These are phyloP conservation scores for Champsocephalus gunnari DNA, from an alignment of 2,797 vertebrate genomes.

Conservation along the genomic window DNA sequence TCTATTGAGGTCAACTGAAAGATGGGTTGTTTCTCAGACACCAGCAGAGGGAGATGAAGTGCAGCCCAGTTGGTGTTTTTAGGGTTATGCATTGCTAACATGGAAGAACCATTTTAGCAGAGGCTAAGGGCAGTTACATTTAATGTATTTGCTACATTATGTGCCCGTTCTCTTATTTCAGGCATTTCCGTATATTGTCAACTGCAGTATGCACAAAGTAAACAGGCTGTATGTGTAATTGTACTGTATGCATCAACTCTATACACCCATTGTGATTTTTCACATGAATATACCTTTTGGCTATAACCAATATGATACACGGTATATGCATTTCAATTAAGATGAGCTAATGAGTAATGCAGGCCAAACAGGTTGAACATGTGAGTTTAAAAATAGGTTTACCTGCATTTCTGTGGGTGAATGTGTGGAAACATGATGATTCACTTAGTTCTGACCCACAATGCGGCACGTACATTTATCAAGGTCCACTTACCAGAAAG, in stretches of 20 bases:
- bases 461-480: too few relatives aligned
- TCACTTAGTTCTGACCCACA: neutral
- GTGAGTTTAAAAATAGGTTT: neutral
- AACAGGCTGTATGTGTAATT: neutral
- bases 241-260: neutral
- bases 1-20: neutral
- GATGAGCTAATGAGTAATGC: neutral
- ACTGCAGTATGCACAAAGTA: neutral
- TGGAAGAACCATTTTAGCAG: neutral
- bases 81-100: neutral
- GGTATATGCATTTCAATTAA: neutral
- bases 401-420: neutral
- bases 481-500: too few relatives aligned
- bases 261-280: neutral
- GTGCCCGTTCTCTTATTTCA: neutral
- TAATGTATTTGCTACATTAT: neutral
- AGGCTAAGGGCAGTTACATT: neutral
- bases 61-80: neutral
- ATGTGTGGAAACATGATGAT: neutral
- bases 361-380: neutral
- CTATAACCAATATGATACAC: neutral
- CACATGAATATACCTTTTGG: neutral
- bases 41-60: conserved; percentile 53
- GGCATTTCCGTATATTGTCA: too few relatives aligned
- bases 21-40: neutral